Evolutionary conservation across 1,140 invertebrate species (phyloP).

Genomic region (Idris sp.): DNA sequence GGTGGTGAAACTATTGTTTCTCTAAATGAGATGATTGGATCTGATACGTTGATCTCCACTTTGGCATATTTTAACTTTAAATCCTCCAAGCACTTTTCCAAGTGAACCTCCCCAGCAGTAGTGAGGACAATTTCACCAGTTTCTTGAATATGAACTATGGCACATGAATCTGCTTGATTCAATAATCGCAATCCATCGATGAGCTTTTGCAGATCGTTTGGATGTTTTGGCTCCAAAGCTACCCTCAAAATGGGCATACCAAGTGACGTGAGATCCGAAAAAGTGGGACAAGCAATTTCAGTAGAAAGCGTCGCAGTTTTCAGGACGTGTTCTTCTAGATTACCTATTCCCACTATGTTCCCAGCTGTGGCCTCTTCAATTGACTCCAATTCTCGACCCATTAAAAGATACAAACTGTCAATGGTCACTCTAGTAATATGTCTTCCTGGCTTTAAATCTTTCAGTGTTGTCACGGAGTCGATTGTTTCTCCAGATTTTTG

Average conservation of each 20-base stretch:
- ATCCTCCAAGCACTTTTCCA: slow-evolving; percentile 95
- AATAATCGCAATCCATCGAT: slow-evolving; percentile 88
- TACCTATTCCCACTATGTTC: slow-evolving; percentile 93
- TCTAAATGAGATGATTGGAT: slow-evolving; percentile 96
- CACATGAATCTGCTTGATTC: slow-evolving; percentile 96
- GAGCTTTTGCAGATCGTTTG: slow-evolving; percentile 89
- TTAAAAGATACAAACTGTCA: slow-evolving; percentile 90
- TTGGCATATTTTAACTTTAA: slow-evolving; percentile 90
- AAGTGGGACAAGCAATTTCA: slow-evolving; percentile 90
- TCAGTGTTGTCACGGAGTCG: slow-evolving; percentile 80
- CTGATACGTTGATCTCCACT: slow-evolving; percentile 92
- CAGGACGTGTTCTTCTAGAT: slow-evolving; percentile 90
- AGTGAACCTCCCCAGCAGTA: slow-evolving; percentile 97
- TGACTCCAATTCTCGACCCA: slow-evolving; percentile 94
- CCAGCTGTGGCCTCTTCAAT: slow-evolving; percentile 91
- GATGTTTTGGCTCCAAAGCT: slow-evolving; percentile 93
- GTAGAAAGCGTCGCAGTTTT: slow-evolving; percentile 95
- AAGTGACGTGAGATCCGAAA: slow-evolving; percentile 89
- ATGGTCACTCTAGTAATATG: slow-evolving; percentile 82
- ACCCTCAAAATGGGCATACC: slow-evolving; percentile 94
- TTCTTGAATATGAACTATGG: slow-evolving; percentile 92
- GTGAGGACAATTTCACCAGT: slow-evolving; percentile 97
- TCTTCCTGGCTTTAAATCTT: slow-evolving; percentile 83
- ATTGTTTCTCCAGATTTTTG: slow-evolving; percentile 71
- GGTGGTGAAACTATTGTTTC: slow-evolving; percentile 94